Evolutionary conservation across 2,797 vertebrate genomes (phyloP).

Genomic region (Tinamus major): DNA sequence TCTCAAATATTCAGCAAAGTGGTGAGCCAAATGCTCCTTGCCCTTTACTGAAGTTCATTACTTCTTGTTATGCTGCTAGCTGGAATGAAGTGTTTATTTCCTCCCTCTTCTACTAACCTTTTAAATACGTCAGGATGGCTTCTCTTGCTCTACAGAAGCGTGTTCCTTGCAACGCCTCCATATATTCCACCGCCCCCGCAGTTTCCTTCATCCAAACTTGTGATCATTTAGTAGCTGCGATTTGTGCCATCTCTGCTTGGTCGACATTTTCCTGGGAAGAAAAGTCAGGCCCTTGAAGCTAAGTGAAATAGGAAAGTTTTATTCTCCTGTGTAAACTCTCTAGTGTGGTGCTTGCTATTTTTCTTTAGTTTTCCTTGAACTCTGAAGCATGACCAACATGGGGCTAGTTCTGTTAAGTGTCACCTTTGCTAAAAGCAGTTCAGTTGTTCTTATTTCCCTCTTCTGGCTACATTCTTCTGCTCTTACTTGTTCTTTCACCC

Average conservation of each 20-base stretch:
- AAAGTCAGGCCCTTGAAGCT: not conserved
- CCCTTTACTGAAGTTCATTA: not conserved
- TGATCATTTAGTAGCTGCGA: not conserved
- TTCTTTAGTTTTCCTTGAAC: not conserved
- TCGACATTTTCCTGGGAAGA: not conserved
- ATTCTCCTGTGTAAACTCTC: not conserved
- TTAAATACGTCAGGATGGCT: not conserved
- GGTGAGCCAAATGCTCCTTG: fast-evolving
- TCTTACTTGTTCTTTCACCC: fast-evolving
- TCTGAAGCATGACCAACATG: not conserved
- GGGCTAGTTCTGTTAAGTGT: not conserved
- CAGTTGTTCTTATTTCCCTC: not conserved
- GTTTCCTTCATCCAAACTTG: not conserved
- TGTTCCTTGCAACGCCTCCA: not conserved
- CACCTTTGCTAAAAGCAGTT: not conserved
- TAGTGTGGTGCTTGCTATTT: fast-evolving
- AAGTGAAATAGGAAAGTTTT: not conserved
- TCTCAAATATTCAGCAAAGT: not conserved
- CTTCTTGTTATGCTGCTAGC: not conserved
- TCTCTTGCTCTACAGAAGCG: not conserved
- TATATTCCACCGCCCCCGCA: fast-evolving
- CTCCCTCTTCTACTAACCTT: not conserved
- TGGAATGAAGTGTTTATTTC: not conserved
- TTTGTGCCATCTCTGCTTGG: fast-evolving
- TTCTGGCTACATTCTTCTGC: not conserved